A percentile compares a stretch with the other conserved stretches of the same genome.
Evolutionary conservation across 2,113 vertebrate genomes (phyloP).

Genomic region (Notarius lentiginosus): DNA sequence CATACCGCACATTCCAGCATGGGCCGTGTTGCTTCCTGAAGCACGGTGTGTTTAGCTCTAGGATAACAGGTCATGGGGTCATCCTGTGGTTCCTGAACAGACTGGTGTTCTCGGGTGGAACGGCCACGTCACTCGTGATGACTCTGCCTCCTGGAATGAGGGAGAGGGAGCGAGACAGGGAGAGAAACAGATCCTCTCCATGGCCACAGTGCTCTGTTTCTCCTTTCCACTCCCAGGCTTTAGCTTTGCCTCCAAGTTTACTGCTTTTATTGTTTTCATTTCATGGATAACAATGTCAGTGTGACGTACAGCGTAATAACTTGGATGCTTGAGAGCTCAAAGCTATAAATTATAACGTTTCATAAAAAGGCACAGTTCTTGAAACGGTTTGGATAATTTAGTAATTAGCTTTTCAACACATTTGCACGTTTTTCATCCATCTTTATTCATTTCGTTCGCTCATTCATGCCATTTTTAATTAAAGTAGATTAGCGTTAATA

Average conservation of each 20-base stretch:
- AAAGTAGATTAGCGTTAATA: background rate
- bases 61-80: background rate
- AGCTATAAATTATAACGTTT: background rate
- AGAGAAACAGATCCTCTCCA: background rate
- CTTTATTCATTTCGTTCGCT: background rate
- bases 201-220: slow-evolving; percentile 12
- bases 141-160: background rate
- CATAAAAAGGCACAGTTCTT: background rate
- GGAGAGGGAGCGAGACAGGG: background rate
- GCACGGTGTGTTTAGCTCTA: background rate
- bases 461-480: background rate
- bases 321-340: background rate
- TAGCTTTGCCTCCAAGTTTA: background rate
- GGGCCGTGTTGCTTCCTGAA: background rate
- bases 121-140: background rate
- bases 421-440: background rate
- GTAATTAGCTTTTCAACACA: background rate
- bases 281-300: background rate
- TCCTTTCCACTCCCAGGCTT: background rate
- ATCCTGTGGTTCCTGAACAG: slow-evolving; percentile 1
- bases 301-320: background rate
- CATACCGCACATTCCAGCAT: background rate
- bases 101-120: background rate
- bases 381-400: background rate
- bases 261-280: background rate